Evolutionary conservation across 92 coral and sea anemone genomes (phyloP), one percentile per base, ranked within the genome.

Genomic region (Porites rus): DNA sequence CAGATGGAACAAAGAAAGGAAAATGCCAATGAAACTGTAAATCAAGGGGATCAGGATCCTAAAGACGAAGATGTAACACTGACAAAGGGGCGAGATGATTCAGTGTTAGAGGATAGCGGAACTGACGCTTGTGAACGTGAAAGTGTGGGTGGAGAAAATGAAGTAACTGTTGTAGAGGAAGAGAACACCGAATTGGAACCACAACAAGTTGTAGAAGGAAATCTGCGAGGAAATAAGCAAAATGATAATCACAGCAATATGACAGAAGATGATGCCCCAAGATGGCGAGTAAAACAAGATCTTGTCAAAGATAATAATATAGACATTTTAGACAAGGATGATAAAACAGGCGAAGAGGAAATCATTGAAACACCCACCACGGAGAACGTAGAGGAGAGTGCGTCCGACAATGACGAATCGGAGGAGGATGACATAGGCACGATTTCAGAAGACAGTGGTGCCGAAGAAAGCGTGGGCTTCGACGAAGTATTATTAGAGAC

Each of bases 401-500:
- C 3, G 7, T 65, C 54, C 62, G 63, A 2, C 7, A 50, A 53
- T 7, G 50, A 56, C 20, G 82, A 72, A 43, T 24, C 65, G 10
- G 79, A 65, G n/a, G 74, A 69, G 25, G 80, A n/a, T 3, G 77
- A 60, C 2, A 43, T 60, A 38, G 85, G 54, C 0, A 67, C 52
- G 50, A 25, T 31, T 9, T 8, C 51, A 14, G 21, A 24, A 18
- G 86, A 24, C 7, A 60, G 59, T 0, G 65, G 10, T 1, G 70
- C 21, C 13, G 79, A n/a, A 19, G 58, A 64, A 62, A 10, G 22
- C 4, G 1, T 50, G 11, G 10, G 3, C 73, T 86, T 92, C 77
- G 80, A 77, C 12, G 83, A 83, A 60, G 91, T 72, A 25, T 68
- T 95, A 19, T 60, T 43, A 93, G 31, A 28, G 31, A 28, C 31